Base-by-base conservation (phyloP, 2,113 vertebrate species). In the Datnioides undecimradiatus region DNA sequence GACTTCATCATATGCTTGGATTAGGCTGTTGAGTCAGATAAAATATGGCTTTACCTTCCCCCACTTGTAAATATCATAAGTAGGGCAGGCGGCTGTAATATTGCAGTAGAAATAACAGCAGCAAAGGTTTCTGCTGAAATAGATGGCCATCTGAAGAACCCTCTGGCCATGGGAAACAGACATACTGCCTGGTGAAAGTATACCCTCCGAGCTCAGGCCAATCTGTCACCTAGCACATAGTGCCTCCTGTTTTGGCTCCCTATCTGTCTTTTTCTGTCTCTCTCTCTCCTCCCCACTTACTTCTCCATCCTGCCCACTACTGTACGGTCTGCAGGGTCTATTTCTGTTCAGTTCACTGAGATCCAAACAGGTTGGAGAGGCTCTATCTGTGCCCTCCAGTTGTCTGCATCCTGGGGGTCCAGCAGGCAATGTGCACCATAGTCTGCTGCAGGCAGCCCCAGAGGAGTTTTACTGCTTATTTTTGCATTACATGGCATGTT, bases 101-200 rank as follows among this genome's bases (percentile, higher is more conserved):
- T 45, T 33, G 10, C 33, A 64, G 38, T 13, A 6, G 6, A 75
- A 83, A 46, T 65, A 73, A 11, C 25, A 45, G 21, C 75, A 83
- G 63, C 52, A 69, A 49, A 70, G 6, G 13, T 23, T 52, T 58
- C 33, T 40, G 55, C 43, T 55, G 52, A 80, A 79, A 82, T 48
- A 62, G 40, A 66, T 41, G 65, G 48, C 83, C 89, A 83, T 90
- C 82, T 88, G 84, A 88, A 75, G 82, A 74, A 33, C 36, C 84
- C 87, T 49, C 54, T 45, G 72, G 90, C 75, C 60, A 79, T 73
- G 45, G 1, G 29, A 83, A 77, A 66, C 80, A 65, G 66, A 72
- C 82, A 80, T 69, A 80, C 59, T 62, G 67, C 73, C 71, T 59
- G 76, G 64, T 68, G 72, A 88, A 85, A 75, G 27, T 54, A 55